Evolutionary conservation across 2,113 vertebrate species (phyloP), one percentile per base, ranked within the genome.

Genomic region (Neolamprologus longior): DNA sequence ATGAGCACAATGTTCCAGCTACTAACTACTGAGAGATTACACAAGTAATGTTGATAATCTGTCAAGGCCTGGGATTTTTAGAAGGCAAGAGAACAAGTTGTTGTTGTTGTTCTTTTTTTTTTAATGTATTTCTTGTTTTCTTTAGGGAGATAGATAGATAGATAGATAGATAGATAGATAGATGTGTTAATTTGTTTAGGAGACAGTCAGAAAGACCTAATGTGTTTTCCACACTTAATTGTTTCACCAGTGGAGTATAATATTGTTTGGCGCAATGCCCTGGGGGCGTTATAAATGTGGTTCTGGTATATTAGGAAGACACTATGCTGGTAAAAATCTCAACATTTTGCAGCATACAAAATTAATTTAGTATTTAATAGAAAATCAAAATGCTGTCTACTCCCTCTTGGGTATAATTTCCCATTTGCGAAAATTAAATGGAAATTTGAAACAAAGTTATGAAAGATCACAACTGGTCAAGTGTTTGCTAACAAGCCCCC

Each of bases 181-280:
- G 52, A 80, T 19, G 7, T 63, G 21, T 63, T 63, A 6, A 71
- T 71, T 71, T 71, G n/a, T 79, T 84, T n/a, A 80, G 85, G 66
- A 82, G 17, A 82, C 45, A 63, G 37, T 52, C 71, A 90, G 40
- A 90, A 71, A 86, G 42, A 83, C 33, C 40, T 84, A 85, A 91
- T 91, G 80, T 89, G 88, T 90, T 91, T 91, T 91, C 50, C 79
- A 57, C 81, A 89, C 61, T 83, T 89, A 88, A 93, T 93, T 93
- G 85, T 94, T 89, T 89, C 45, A 87, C 54, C 68, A 84, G 80
- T 3, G 3, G 26, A 86, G 21, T 85, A 80, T 89, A 90, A 87
- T 92, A 42, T 86, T 86, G 82, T 88, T 68, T 88, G 50, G 40
- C 35, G 21, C 14, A 88, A 89, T 84, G 68, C 88, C 88, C 82